A percentile compares a stretch with the other conserved stretches of the same genome.
phyloP scores from a whole-genome alignment of 1,140 invertebrate genomes.

The Anoplolepis gracilipes region DNA sequence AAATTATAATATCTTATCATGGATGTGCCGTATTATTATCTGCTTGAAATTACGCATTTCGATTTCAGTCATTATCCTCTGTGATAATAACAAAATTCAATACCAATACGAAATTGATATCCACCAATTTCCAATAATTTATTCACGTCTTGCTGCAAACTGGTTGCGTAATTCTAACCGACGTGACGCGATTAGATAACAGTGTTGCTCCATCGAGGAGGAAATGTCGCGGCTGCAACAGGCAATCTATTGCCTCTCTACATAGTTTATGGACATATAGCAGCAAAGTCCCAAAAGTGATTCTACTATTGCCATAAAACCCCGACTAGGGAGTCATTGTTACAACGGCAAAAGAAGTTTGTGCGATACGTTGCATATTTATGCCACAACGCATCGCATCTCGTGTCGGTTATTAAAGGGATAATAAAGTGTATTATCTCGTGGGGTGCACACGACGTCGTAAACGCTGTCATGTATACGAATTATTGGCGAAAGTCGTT shows the following conservation, averaged over 20 bases:
- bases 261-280: neutral
- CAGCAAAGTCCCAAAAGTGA: constrained; percentile 12
- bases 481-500: constrained; percentile 50
- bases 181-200: constrained; percentile 46
- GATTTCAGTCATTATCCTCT: neutral
- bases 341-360: constrained; percentile 26
- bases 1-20: neutral
- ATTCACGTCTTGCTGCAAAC: constrained; percentile 7
- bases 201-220: neutral
- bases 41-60: neutral
- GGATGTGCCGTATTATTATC: neutral
- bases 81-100: neutral
- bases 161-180: constrained; percentile 20
- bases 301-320: constrained; percentile 35
- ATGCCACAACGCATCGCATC: constrained; percentile 24
- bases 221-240: constrained; percentile 15
- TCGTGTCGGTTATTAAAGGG: constrained; percentile 62
- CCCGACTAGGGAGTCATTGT: constrained; percentile 21
- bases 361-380: constrained; percentile 23
- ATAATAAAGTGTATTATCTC: constrained; percentile 70
- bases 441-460: constrained; percentile 17
- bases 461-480: constrained; percentile 35
- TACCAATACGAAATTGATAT: neutral
- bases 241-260: neutral
- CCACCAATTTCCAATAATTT: neutral